Evolutionary conservation across 2,113 vertebrate genomes (phyloP).

Genomic region (Seriola dumerili): DNA sequence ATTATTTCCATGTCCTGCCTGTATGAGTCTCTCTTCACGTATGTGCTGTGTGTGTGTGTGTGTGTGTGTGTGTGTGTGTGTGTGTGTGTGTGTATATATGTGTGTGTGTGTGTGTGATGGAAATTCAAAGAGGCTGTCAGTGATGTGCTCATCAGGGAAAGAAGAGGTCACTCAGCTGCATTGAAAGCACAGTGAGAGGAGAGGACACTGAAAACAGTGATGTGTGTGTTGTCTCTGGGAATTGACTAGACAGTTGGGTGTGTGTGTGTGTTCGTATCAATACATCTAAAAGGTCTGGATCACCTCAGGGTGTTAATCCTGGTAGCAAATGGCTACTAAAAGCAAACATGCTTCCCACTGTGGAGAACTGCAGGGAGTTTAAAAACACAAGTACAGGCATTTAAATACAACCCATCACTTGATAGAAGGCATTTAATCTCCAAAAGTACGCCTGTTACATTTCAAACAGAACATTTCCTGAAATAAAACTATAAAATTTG

Average conservation of each 20-base stretch:
- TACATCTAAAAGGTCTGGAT: not conserved
- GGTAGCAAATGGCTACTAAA: not conserved
- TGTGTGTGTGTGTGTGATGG: conserved; percentile 41
- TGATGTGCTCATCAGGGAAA: conserved; percentile 42
- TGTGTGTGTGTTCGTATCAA: conserved; percentile 11
- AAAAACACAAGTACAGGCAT: not conserved
- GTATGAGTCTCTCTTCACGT: not conserved
- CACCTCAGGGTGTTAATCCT: conserved; percentile 12
- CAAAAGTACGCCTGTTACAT: not conserved
- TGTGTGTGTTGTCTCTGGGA: conserved; percentile 20
- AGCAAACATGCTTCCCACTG: not conserved
- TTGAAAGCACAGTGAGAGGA: conserved; percentile 20
- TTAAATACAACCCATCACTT: not conserved
- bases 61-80: not conserved
- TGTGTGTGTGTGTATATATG: not conserved
- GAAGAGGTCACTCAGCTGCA: not conserved
- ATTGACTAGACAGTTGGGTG: not conserved
- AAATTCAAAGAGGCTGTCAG: conserved; percentile 38
- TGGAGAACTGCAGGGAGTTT: conserved; percentile 6
- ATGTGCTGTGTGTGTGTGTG: not conserved
- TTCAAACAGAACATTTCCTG: not conserved
- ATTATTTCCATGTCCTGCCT: conserved; percentile 57
- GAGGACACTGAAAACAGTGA: not conserved
- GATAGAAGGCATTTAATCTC: not conserved
- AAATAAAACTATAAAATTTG: not conserved